Evolutionary conservation across 2,797 vertebrate species (phyloP), one percentile per base, ranked within the genome.

Genomic region (Arremon aurantiirostris): DNA sequence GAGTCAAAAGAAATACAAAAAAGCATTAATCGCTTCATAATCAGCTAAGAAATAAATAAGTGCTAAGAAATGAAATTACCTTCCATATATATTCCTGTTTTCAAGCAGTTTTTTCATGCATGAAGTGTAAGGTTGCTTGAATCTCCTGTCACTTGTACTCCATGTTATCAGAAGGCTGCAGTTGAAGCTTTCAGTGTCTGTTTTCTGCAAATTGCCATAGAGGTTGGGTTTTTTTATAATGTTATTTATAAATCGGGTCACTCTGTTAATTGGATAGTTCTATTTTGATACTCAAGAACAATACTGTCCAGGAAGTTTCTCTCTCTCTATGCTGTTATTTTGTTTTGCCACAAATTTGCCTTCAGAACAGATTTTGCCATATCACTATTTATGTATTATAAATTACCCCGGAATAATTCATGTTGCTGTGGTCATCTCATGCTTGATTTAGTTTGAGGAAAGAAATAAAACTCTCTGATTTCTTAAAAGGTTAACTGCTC

Each of bases 151-250:
- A 23, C 15, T 12, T 79, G 6, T 79, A 27, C 8, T 65, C 37
- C 18, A 5, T 12, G 4, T 46, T 69, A 60, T 49, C 14, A 53
- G 42, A 73, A 77, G 32, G 37, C 30, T 68, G 15, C 42, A 72
- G 10, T 1, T 37, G 17, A 26, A 70, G 6, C 1, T 83, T 82
- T 81, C 10, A 53, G 16, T 39, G 22, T n/a, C 30, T 77, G 4
- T 73, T 70, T 70, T 47, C 17, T 53, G 5, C 7, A 26, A 42
- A 3, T 4, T 12, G 0, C 0, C 2, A 8, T 47, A 44, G 61
- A 7, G 14, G 7, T 42, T 35, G 14, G 1, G 12, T 12, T 59
- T 59, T 57, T 37, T 18, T 0, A 2, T 4, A 16, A 14, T 44
- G 63, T 86, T 41, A 35, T 49, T 65, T 65, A 15, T 70, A 52